Percentiles rank a stretch among this genome's conserved stretches.
Conservation (phyloP, 2,888 invertebrate genomes). For the Aquatica leii region DNA sequence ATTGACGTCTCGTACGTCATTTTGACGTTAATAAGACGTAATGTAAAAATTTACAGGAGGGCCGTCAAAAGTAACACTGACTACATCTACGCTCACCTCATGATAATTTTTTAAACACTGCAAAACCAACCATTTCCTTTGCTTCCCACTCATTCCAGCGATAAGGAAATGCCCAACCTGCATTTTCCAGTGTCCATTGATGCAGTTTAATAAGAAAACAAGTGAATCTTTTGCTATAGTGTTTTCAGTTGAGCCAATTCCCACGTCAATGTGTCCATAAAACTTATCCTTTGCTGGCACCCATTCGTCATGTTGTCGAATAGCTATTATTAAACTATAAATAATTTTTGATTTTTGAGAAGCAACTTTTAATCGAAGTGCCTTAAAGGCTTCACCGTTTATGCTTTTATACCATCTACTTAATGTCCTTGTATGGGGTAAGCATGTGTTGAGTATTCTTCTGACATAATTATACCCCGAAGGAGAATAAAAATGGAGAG, state of each 20-base stretch:
- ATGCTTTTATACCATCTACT: not conserved
- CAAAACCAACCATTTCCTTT: not conserved
- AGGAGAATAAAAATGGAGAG: too few species aligned
- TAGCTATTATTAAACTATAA: not conserved
- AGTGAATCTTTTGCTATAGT: too few species aligned
- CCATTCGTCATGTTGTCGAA: slow-evolving; percentile 1
- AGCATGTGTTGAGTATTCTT: not conserved
- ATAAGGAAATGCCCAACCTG: not conserved
- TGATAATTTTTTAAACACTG: too few species aligned
- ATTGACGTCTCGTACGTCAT: too few species aligned
- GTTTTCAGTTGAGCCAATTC: too few species aligned
- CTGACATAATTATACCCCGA: not conserved
- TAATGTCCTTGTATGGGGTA: not conserved
- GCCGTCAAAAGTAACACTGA: not conserved
- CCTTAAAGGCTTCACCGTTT: not conserved
- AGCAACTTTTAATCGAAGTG: not conserved
- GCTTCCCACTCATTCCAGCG: not conserved
- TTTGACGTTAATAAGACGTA: too few species aligned
- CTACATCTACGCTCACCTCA: not conserved
- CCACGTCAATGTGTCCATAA: too few species aligned
- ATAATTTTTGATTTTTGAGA: not conserved
- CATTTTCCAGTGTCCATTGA: slow-evolving; percentile 1
- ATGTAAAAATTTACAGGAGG: not conserved
- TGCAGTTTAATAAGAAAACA: too few species aligned
- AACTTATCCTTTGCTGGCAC: not conserved